phyloP scores from a whole-genome alignment of 1,140 invertebrate species.

The Panagrolaimus sp. region DNA sequence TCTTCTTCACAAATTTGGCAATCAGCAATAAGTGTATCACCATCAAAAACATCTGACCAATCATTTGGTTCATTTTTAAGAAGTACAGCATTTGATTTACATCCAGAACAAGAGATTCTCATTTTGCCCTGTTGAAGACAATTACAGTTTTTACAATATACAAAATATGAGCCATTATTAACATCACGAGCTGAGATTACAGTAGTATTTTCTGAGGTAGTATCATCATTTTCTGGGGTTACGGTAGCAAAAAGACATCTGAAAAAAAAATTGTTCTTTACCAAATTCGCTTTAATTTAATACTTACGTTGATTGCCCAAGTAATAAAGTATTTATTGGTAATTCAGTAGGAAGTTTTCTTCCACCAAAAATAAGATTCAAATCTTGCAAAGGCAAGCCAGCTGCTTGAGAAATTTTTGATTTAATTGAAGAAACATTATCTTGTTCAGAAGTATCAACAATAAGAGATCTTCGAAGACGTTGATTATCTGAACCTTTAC shows the following conservation, averaged over 20 bases:
- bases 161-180: constrained; percentile 11
- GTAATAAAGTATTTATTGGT: not conserved
- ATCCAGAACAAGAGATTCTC: constrained; percentile 26
- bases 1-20: constrained; percentile 29
- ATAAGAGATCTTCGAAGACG: not conserved
- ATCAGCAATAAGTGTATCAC: constrained; percentile 18
- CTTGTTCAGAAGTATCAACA: constrained; percentile 1
- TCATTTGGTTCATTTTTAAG: constrained; percentile 23
- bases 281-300: not conserved
- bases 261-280: not conserved
- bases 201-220: not conserved
- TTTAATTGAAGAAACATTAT: constrained; percentile 10
- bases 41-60: constrained; percentile 28
- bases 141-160: constrained; percentile 20
- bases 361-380: constrained; percentile 17
- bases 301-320: constrained; percentile 17
- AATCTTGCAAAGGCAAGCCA: not conserved
- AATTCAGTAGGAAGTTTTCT: not conserved
- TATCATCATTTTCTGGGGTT: not conserved
- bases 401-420: constrained; percentile 11
- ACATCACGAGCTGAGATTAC: not conserved
- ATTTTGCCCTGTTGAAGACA: constrained; percentile 23
- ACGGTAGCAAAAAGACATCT: constrained; percentile 8
- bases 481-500: not conserved
- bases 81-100: constrained; percentile 19